These are phyloP conservation scores for Suricata suricatta DNA, from an alignment of 2,113 vertebrate species.

Conservation along the genomic window DNA sequence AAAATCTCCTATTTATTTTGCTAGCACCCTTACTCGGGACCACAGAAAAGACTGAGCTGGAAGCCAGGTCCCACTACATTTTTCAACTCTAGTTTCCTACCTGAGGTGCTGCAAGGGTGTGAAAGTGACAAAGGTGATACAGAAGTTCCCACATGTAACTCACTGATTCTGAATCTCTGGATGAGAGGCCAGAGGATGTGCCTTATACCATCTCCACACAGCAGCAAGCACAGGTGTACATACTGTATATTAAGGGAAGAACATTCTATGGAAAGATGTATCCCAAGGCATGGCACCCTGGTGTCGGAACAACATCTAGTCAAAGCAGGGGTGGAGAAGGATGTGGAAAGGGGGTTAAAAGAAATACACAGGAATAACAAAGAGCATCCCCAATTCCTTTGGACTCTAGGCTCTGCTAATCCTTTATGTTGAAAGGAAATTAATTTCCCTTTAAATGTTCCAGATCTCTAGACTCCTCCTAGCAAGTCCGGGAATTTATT, in stretches of 20 bases:
- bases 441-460: neutral
- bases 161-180: neutral
- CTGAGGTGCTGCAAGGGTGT: neutral
- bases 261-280: neutral
- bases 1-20: neutral
- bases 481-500: neutral
- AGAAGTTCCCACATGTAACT: neutral
- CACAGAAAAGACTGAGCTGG: neutral
- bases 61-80: neutral
- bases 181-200: neutral
- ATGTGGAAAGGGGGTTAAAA: neutral
- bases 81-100: slow-evolving; percentile 35
- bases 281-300: neutral
- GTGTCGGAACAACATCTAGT: neutral
- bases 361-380: neutral
- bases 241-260: neutral
- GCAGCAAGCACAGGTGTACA: too few relatives aligned
- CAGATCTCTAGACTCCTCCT: neutral
- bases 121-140: neutral
- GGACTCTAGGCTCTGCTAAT: neutral
- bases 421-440: neutral
- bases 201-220: too few relatives aligned
- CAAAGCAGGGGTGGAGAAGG: neutral
- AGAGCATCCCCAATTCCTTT: neutral
- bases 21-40: neutral